Base-by-base conservation (phyloP, 2,888 invertebrate genomes). In the Cerceris ruficornis region DNA sequence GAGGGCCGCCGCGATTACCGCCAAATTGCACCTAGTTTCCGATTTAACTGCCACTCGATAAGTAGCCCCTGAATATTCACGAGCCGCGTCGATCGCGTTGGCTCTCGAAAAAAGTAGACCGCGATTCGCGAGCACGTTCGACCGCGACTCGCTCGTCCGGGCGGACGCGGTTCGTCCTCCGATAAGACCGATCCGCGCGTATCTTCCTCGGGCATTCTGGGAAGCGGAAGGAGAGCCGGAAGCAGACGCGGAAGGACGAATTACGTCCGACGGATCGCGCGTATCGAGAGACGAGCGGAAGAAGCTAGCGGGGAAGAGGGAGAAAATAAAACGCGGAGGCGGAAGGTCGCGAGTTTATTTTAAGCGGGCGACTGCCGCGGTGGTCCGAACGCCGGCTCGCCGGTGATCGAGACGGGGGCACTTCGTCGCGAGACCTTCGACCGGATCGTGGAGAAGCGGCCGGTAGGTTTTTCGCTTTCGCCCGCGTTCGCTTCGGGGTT, bases 1-100 rank as follows among this genome's bases (percentile, higher is more conserved):
- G 49, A 11, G 52, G 69, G 55, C 13, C 66, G 43, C 73, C 43
- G 61, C 71, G 69, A 75, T 69, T 76, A 76, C 66, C 72, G 43
- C 75, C 17, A 73, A 79, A 73, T 81, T 75, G 69, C 41, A 69
- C 60, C 69, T 81, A 78, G 79, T 81, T 79, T 69, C 42, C 71
- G 59, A 75, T 79, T 80, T 68, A 72, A 65, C 67, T 69, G 50
- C 69, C 55, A 69, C 58, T 66, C 68, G 50, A 69, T 62, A 69
- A 72, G 67, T 67, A 66, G 72, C 60, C 70, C 49, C 72, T 79
- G 75, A 79, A 81, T 81, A 81, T 80, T 81, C 80, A 73, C 14
- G 64, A 67, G 14, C 7, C n/a, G 50, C 41, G 14, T n/a, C n/a
- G n/a, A n/a, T n/a, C n/a, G n/a, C n/a, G n/a, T n/a, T n/a, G n/a